A percentile compares a stretch with the other conserved stretches of the same genome.
phyloP scores from a whole-genome alignment of 2,888 invertebrate species.

The Epinotia demarniana region DNA sequence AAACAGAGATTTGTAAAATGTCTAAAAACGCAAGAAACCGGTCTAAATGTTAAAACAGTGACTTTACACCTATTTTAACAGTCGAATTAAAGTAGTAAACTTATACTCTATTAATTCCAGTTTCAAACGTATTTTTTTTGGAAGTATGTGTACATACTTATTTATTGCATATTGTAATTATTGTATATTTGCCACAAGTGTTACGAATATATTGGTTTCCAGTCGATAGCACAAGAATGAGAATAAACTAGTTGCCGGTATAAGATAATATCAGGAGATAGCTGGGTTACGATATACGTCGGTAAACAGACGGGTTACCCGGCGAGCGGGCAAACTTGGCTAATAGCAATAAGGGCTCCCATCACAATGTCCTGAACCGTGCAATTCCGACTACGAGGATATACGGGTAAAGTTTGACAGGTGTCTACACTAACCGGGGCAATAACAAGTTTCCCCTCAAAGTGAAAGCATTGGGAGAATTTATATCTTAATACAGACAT shows the following conservation, averaged over 20 bases:
- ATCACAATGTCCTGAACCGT: slow-evolving; percentile 35
- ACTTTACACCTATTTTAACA: too few species aligned
- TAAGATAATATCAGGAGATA: slow-evolving; percentile 36
- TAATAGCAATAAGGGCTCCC: slow-evolving; percentile 49
- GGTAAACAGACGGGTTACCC: slow-evolving; percentile 25
- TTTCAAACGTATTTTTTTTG: too few species aligned
- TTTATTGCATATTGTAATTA: neutral
- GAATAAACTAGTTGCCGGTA: slow-evolving; percentile 35
- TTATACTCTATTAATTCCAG: too few species aligned
- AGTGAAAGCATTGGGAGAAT: slow-evolving; percentile 20
- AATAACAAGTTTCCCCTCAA: slow-evolving; percentile 22
- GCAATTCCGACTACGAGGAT: slow-evolving; percentile 49
- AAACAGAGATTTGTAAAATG: too few species aligned
- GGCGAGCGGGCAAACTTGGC: slow-evolving; percentile 51
- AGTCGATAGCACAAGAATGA: slow-evolving; percentile 29
- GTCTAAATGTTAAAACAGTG: too few species aligned
- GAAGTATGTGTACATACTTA: too few species aligned
- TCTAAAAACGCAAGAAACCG: too few species aligned
- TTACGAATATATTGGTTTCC: slow-evolving; percentile 22
- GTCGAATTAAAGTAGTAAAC: too few species aligned
- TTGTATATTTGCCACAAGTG: neutral
- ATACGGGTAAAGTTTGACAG: slow-evolving; percentile 61
- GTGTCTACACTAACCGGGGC: slow-evolving; percentile 52
- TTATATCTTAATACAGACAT: slow-evolving; percentile 4
- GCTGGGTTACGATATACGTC: slow-evolving; percentile 22